Evolutionary conservation across 2,888 invertebrate species (phyloP), one percentile per base, ranked within the genome.

Genomic region (Nysson spinosus): DNA sequence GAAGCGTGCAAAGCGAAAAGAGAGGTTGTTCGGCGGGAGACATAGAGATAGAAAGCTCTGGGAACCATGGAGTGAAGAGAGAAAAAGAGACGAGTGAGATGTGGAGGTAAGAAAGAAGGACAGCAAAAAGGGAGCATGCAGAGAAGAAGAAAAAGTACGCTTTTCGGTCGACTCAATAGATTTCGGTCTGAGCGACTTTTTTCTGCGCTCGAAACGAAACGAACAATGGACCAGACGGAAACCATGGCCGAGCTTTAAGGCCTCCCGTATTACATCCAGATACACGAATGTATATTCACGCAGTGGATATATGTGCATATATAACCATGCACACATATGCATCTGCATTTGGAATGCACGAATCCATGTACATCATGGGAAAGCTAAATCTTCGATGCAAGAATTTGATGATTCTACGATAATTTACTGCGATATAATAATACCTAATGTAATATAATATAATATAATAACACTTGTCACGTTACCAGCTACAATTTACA

Each of bases 201-300:
- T 72, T 72, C 65, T 62, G 63, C 47, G 40, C 58, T 65, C 62
- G 46, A 67, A 78, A 51, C 69, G 62, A 63, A 69, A 62, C 68
- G 74, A 71, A 80, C 72, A 80, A 80, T 76, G 49, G 63, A 34
- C 58, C 72, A 64, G 62, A 67, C 74, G 78, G 76, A 77, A 80
- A 72, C 72, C 77, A 60, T 71, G 71, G 71, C 55, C 57, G 55
- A 50, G 32, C 56, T 69, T 43, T 60, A 63, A 56, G 61, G 26
- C 60, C 58, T 56, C 57, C 60, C 35, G 46, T 43, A 44, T 42
- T 44, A 50, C 34, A 9, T 26, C 43, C 35, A 43, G 16, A 11
- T 39, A 22, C 32, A 16, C 24, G 30, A 20, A 11, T 11, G 14
- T 4, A 30, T 14, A 6, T 22, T 5, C 24, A n/a, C 24, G 12